These are phyloP conservation scores for Colistium nudipinnis DNA, from an alignment of 2,113 vertebrate species.

Conservation along the genomic window DNA sequence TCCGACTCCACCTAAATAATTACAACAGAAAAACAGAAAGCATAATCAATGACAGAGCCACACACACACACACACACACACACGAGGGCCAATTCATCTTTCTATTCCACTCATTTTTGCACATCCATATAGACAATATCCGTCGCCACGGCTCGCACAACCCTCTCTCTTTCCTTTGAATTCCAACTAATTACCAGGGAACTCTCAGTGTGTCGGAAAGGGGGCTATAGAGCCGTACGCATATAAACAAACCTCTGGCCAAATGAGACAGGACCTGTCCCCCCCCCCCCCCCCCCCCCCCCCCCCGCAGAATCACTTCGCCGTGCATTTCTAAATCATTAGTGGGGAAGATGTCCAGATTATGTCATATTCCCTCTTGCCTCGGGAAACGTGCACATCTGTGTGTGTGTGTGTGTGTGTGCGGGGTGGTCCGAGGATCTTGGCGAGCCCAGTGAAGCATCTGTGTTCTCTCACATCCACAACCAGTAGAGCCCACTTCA, in stretches of 20 bases:
- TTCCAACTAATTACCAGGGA: conserved; percentile 50
- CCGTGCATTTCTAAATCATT: conserved; percentile 68
- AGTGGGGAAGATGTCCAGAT: conserved; percentile 60
- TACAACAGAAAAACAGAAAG: conserved; percentile 34
- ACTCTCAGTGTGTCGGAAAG: conserved; percentile 40
- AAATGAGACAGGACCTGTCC: conserved; percentile 50
- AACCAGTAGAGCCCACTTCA: conserved; percentile 32
- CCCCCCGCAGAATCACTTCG: conserved; percentile 43
- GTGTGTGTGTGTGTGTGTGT: neutral
- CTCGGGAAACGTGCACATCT: conserved; percentile 65
- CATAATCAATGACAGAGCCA: conserved; percentile 42
- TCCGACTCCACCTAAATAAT: conserved; percentile 57
- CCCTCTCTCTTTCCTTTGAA: conserved; percentile 20
- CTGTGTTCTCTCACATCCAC: conserved; percentile 60
- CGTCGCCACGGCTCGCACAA: conserved; percentile 10
- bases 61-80: no score
- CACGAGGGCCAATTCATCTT: conserved; percentile 25
- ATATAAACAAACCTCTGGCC: conserved; percentile 46
- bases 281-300: no score
- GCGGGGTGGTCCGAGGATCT: conserved; percentile 31
- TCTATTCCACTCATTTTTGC: conserved; percentile 15
- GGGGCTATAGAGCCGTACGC: conserved; percentile 18
- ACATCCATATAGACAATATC: conserved; percentile 25
- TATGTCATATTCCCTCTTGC: conserved; percentile 43
- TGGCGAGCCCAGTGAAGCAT: conserved; percentile 54